Percentiles rank a stretch among this genome's conserved stretches.
Evolutionary conservation across 1,140 invertebrate species (phyloP).

Genomic region (Arion vulgaris): DNA sequence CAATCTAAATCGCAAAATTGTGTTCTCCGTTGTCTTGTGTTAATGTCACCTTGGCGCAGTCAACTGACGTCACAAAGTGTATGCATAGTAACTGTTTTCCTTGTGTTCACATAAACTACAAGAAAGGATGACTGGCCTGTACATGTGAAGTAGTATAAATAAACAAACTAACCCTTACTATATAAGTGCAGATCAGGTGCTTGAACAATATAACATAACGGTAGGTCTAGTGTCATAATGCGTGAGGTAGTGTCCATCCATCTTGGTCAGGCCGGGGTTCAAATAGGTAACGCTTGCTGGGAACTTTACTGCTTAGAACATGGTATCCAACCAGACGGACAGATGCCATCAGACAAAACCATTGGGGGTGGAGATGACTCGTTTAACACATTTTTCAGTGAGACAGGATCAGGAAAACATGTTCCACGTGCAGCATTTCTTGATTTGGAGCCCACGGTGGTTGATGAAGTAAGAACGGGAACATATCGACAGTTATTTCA

Average conservation of each 20-base stretch:
- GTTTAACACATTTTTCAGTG: slow-evolving; percentile 28
- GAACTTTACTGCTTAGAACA: slow-evolving; percentile 85
- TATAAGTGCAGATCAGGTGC: neutral
- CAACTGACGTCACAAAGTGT: neutral
- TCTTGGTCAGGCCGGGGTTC: slow-evolving; percentile 84
- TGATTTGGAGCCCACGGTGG: slow-evolving; percentile 73
- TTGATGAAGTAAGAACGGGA: slow-evolving; percentile 76
- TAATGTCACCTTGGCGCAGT: neutral
- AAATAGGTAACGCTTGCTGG: slow-evolving; percentile 88
- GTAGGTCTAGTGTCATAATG: slow-evolving; percentile 43
- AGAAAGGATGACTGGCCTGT: neutral
- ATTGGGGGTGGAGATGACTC: slow-evolving; percentile 74
- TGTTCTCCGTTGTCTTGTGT: neutral
- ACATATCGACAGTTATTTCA: slow-evolving; percentile 78
- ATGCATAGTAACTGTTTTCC: slow-evolving; percentile 7
- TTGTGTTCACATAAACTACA: neutral
- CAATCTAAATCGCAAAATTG: neutral
- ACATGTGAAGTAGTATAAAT: neutral
- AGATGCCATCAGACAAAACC: slow-evolving; percentile 65
- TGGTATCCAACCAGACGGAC: slow-evolving; percentile 89
- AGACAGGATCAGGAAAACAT: slow-evolving; percentile 75
- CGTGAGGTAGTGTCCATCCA: slow-evolving; percentile 80
- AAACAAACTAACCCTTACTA: neutral
- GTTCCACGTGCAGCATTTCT: slow-evolving; percentile 73
- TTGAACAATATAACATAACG: neutral